A percentile compares a stretch with the other conserved stretches of the same genome.
These are phyloP conservation scores for Rhyacichthys aspro DNA, from an alignment of 2,797 vertebrate genomes.

Conservation along the genomic window DNA sequence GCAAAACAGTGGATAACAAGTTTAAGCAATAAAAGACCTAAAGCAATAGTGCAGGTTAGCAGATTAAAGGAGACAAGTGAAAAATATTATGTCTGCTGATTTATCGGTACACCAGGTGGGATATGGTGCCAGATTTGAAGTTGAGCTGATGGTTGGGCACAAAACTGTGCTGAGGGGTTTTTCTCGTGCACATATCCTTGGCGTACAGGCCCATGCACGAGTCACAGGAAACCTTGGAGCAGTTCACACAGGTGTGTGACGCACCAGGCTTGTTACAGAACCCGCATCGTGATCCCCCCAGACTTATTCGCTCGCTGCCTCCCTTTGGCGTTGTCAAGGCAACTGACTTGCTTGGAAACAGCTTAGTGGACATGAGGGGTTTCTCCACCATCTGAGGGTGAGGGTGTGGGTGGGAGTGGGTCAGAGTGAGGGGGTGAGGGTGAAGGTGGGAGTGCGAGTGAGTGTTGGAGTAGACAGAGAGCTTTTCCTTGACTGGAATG, in stretches of 20 bases:
- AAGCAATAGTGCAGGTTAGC: slow-evolving; percentile 59
- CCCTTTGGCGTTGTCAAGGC: slow-evolving; percentile 72
- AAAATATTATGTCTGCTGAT: slow-evolving; percentile 43
- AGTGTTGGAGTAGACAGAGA: slow-evolving; percentile 81
- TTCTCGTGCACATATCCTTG: slow-evolving; percentile 93
- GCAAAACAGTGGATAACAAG: slow-evolving; percentile 25
- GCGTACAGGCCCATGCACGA: slow-evolving; percentile 91
- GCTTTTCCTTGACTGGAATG: slow-evolving; percentile 83
- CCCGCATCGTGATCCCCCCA: slow-evolving; percentile 85
- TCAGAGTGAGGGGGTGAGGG: slow-evolving; percentile 74
- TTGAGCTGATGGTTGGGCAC: slow-evolving; percentile 95
- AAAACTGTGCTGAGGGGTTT: slow-evolving; percentile 93
- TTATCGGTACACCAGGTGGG: slow-evolving; percentile 95
- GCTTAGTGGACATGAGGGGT: slow-evolving; percentile 77
- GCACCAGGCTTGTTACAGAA: slow-evolving; percentile 95
- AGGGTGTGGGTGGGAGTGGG: slow-evolving; percentile 77
- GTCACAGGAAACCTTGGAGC: slow-evolving; percentile 97
- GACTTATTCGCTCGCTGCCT: slow-evolving; percentile 66
- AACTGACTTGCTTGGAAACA: slow-evolving; percentile 79
- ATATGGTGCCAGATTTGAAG: slow-evolving; percentile 92
- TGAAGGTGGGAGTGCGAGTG: slow-evolving; percentile 76
- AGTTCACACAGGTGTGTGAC: slow-evolving; percentile 94
- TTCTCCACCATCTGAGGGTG: slow-evolving; percentile 82
- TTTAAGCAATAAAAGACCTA: slow-evolving; percentile 39
- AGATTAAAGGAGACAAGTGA: slow-evolving; percentile 14